Percentiles rank a stretch among this genome's conserved stretches.
phyloP scores from a whole-genome alignment of 2,113 vertebrate species.

The Seriola dumerili region DNA sequence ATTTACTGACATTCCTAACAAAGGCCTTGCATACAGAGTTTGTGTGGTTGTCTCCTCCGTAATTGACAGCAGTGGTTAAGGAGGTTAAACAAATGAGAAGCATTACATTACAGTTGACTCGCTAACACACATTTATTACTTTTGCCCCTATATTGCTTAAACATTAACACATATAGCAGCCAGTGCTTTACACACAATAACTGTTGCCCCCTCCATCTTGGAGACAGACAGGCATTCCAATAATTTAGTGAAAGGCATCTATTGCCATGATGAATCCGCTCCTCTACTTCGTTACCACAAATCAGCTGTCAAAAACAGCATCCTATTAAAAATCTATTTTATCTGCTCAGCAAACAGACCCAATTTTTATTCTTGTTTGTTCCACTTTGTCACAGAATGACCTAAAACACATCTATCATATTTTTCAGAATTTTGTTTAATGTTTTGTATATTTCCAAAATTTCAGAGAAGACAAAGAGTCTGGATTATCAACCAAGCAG shows the following conservation, averaged over 20 bases:
- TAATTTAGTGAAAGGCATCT: conserved; percentile 22
- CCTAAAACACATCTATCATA: not conserved
- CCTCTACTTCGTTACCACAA: not conserved
- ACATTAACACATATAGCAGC: not conserved
- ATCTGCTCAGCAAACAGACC: conserved; percentile 13
- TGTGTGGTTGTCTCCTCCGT: not conserved
- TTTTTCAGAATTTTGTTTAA: not conserved
- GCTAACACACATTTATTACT: not conserved
- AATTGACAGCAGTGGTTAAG: not conserved
- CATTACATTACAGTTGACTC: conserved; percentile 17
- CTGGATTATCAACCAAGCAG: not conserved
- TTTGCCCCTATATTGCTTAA: not conserved
- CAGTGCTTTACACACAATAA: conserved; percentile 14
- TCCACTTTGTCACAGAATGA: not conserved
- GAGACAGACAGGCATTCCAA: not conserved
- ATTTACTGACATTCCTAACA: conserved; percentile 32
- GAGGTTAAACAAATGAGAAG: conserved; percentile 29
- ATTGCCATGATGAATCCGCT: not conserved
- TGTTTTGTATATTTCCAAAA: not conserved
- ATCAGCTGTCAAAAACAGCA: not conserved
- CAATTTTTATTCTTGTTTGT: conserved; percentile 1
- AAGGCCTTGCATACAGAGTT: not conserved
- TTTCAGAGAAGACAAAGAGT: not conserved
- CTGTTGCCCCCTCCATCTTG: not conserved
- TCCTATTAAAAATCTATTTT: not conserved